Conservation (phyloP, 2,888 invertebrate species). For the Exephanes ischioxanthus region DNA sequence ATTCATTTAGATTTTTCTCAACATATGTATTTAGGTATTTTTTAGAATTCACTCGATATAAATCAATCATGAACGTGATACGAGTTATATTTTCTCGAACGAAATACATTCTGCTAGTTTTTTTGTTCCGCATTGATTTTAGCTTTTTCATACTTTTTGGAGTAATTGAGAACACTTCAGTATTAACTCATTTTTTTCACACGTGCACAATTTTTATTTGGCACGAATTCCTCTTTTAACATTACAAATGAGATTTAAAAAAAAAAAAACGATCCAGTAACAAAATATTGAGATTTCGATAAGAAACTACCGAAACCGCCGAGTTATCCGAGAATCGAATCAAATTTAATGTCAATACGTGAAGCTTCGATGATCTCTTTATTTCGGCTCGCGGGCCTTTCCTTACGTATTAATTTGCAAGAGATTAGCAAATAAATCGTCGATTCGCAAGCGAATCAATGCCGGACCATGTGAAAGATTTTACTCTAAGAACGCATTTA, state of each 20-base stretch:
- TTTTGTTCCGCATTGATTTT: slow-evolving; percentile 13
- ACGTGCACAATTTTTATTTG: not conserved
- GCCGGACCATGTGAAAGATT: slow-evolving; percentile 58
- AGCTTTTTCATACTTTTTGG: slow-evolving; percentile 19
- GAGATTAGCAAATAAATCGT: slow-evolving; percentile 22
- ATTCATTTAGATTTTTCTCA: slow-evolving; percentile 12
- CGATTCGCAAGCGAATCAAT: slow-evolving; percentile 35
- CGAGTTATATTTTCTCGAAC: slow-evolving; percentile 38
- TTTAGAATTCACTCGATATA: slow-evolving; percentile 10
- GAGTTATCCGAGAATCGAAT: slow-evolving; percentile 44
- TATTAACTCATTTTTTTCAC: slow-evolving; percentile 35
- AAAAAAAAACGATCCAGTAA: not conserved
- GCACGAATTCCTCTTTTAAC: not conserved
- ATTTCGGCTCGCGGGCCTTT: slow-evolving; percentile 13
- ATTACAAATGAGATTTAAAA: not conserved
- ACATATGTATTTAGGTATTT: slow-evolving; percentile 15
- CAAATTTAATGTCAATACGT: slow-evolving; percentile 19
- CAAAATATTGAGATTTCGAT: not conserved
- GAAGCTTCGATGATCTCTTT: slow-evolving; percentile 35
- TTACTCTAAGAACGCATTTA: slow-evolving; percentile 55
- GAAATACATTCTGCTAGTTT: slow-evolving; percentile 22
- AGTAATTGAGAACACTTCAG: slow-evolving; percentile 22
- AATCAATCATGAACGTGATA: slow-evolving; percentile 26
- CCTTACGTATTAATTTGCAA: slow-evolving; percentile 11
- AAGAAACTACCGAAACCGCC: not conserved